Evolutionary conservation across 2,797 vertebrate species (phyloP).

Genomic region (Acanthornis magna): DNA sequence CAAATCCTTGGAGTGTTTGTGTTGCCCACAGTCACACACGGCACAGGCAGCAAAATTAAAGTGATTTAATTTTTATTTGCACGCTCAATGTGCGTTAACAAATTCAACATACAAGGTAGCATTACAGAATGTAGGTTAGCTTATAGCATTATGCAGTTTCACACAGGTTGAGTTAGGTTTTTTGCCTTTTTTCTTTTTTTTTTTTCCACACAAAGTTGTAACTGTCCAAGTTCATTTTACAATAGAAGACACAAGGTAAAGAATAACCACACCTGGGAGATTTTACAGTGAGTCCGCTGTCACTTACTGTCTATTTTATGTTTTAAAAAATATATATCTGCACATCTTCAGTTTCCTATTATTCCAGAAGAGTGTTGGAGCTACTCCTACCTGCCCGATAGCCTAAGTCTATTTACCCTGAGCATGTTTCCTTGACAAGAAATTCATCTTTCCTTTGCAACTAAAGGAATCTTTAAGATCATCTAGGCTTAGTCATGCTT

Average conservation of each 20-base stretch:
- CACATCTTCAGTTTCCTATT: constrained; percentile 46
- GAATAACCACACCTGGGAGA: constrained; percentile 72
- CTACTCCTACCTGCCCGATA: constrained; percentile 46
- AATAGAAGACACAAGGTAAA: constrained; percentile 79
- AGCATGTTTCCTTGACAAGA: constrained; percentile 50
- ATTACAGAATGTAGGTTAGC: constrained; percentile 79
- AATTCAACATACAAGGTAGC: constrained; percentile 87
- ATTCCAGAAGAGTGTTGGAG: constrained; percentile 56
- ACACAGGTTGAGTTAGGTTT: constrained; percentile 72
- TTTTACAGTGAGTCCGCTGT: constrained; percentile 64
- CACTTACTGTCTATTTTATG: constrained; percentile 51
- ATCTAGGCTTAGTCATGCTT: background rate
- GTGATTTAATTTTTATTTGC: constrained; percentile 88
- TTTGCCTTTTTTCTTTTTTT: constrained; percentile 35
- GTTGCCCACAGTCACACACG: background rate
- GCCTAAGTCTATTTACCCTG: constrained; percentile 59
- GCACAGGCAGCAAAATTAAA: background rate
- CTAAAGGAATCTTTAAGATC: constrained; percentile 35
- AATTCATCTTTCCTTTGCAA: background rate
- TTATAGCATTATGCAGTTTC: constrained; percentile 78
- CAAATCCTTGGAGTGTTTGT: rapidly evolving
- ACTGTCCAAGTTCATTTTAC: constrained; percentile 73
- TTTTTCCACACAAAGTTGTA: constrained; percentile 68
- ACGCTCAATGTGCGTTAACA: constrained; percentile 84
- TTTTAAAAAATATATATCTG: constrained; percentile 63